Percentiles rank a stretch among this genome's conserved stretches.
Conservation (phyloP, 1,140 invertebrate genomes). For the Neocloeon triangulifer region DNA sequence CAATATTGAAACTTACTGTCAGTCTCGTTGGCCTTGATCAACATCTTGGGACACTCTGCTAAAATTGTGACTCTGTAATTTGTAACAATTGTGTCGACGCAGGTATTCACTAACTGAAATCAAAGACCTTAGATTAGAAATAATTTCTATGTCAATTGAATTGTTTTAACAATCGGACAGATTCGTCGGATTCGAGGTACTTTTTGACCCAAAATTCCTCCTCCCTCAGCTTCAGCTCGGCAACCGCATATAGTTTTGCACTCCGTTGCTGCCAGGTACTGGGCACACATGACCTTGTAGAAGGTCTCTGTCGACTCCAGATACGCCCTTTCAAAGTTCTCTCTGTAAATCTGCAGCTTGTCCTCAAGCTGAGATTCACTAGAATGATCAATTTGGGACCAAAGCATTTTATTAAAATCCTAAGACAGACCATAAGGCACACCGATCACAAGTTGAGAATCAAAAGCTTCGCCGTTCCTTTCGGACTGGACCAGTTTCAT, state of each 20-base stretch:
- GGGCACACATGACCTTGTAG: conserved; percentile 76
- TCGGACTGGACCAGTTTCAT: conserved; percentile 94
- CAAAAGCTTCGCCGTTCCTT: conserved; percentile 90
- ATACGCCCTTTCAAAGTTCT: conserved; percentile 93
- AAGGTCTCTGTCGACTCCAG: conserved; percentile 83
- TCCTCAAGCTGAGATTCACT: conserved; percentile 91
- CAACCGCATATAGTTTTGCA: conserved; percentile 92
- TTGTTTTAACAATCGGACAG: conserved; percentile 36
- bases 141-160: too few species aligned
- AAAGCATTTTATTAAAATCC: conserved; percentile 3
- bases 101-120: conserved; percentile 71
- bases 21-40: conserved; percentile 80
- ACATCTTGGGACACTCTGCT: conserved; percentile 79
- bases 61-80: conserved; percentile 77
- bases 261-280: conserved; percentile 80
- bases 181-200: conserved; percentile 82
- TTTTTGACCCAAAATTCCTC: conserved; percentile 82
- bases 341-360: conserved; percentile 84
- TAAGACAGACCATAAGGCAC: conserved; percentile 57
- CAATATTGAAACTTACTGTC: too few species aligned
- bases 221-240: conserved; percentile 82
- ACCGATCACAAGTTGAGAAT: conserved; percentile 91
- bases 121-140: too few species aligned
- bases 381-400: conserved; percentile 16
- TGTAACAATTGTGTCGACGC: conserved; percentile 80